Base-by-base conservation (phyloP, 2,113 vertebrate genomes). In the Cichladusa arquata region DNA sequence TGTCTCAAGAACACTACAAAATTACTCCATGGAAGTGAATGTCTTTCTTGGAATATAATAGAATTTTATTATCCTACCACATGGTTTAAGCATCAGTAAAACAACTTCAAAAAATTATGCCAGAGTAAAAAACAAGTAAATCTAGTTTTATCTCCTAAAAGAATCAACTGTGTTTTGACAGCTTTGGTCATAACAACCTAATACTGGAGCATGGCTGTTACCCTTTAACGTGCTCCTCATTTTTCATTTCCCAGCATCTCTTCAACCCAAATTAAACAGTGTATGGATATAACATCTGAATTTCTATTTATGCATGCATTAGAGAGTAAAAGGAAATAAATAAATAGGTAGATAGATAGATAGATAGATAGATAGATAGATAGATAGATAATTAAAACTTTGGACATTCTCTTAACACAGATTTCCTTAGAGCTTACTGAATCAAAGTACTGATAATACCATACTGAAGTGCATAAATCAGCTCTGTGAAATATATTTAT, bases 141-240 rank as follows among this genome's bases (percentile, higher is more conserved):
- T 66, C 9, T 56, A 31, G 5, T 48, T 31, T 76, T 78, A n/a
- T 4, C 8, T 64, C 12, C 33, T 64, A 58, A 77, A 86, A 42
- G 3, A 61, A 47, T 10, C 76, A 14, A 15, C 7, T 54, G 2
- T 51, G 56, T 86, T 74, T 56, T 71, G 26, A 34, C 72, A 58
- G 14, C 5, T 62, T 80, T 64, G 7, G 8, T 56, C 12, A 65
- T 50, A 81, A 67, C 17, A 81, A 34, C 31, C 6, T 44, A 8
- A 38, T 50, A 10, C 5, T 5, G 11, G 13, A 81, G 4, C 3
- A 29, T 1, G 0, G 2, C 26, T 66, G 7, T 61, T 83, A n/a
- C 12, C 5, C 23, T 45, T 79, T 36, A 25, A 53, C 31, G 15
- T 28, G 5, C 3, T 88, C 19, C 20, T 64, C 7, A 6, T 4